These are phyloP conservation scores for Incurvaria masculella DNA, from an alignment of 2,888 invertebrate species.

Conservation along the genomic window DNA sequence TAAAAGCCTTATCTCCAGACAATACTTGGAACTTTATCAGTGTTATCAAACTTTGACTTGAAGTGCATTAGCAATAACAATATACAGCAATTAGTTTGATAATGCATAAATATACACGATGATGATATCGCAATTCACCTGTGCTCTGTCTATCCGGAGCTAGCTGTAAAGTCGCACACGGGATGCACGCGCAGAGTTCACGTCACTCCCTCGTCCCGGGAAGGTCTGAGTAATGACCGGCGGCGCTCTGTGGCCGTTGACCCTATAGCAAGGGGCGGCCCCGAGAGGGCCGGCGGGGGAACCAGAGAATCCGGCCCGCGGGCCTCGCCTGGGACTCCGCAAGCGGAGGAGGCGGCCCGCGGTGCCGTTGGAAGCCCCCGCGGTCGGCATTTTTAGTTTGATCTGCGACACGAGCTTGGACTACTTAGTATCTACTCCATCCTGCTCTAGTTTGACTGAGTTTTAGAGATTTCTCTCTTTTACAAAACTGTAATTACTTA, in stretches of 20 bases:
- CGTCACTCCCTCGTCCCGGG: slow-evolving; percentile 64
- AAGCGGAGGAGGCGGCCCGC: slow-evolving; percentile 44
- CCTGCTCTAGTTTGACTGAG: no score
- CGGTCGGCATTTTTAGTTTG: slow-evolving; percentile 71
- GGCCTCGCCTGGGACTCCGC: slow-evolving; percentile 51
- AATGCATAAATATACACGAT: no score
- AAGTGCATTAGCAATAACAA: no score
- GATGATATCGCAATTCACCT: no score
- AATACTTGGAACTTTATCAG: no score
- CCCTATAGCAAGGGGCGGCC: slow-evolving; percentile 70
- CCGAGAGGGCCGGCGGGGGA: slow-evolving; percentile 62
- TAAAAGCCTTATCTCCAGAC: no score
- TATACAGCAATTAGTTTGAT: no score
- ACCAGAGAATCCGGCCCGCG: slow-evolving; percentile 65
- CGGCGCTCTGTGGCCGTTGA: slow-evolving; percentile 32
- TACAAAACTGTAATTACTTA: no score
- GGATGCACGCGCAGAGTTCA: slow-evolving; percentile 65
- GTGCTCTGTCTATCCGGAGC: slow-evolving; percentile 53
- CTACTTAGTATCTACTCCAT: no score
- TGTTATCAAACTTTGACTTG: no score
- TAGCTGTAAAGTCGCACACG: slow-evolving; percentile 75
- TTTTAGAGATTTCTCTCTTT: no score
- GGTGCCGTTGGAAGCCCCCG: slow-evolving; percentile 65
- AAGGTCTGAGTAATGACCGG: slow-evolving; percentile 80
- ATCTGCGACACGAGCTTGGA: no score